A percentile compares a stretch with the other conserved stretches of the same genome.
These are phyloP conservation scores for Mesaphorura yosii DNA, from an alignment of 1,140 invertebrate genomes.

Conservation along the genomic window DNA sequence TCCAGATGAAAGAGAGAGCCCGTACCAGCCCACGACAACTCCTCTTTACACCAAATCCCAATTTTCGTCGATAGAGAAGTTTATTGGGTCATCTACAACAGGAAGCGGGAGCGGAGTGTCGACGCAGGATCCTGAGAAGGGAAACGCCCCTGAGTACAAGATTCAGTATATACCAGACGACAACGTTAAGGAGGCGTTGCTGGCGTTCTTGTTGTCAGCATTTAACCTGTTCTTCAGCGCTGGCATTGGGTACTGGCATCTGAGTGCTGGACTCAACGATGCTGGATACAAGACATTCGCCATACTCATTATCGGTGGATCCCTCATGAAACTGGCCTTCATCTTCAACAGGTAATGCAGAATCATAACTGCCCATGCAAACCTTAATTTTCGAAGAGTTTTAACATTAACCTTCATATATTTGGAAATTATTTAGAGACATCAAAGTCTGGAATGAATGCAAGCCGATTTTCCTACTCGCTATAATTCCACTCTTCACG, in stretches of 20 bases:
- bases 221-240: conserved; percentile 18
- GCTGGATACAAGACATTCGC: background rate
- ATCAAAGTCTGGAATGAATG: conserved; percentile 20
- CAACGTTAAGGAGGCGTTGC: conserved; percentile 7
- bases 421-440: background rate
- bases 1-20: too few relatives aligned
- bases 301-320: conserved; percentile 15
- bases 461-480: conserved; percentile 18
- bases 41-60: background rate
- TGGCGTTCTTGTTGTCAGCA: conserved; percentile 9
- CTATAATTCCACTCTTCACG: conserved; percentile 14
- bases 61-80: background rate
- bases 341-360: conserved; percentile 5
- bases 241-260: conserved; percentile 20
- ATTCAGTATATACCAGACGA: background rate
- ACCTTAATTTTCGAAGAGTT: background rate
- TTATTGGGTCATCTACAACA: too few relatives aligned
- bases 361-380: background rate
- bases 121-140: background rate
- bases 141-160: background rate
- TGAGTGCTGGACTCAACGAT: background rate
- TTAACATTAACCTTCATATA: background rate
- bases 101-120: too few relatives aligned
- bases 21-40: background rate
- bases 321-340: conserved; percentile 4